Conservation (phyloP, 2,888 invertebrate genomes). For the Oeneis ivallda region DNA sequence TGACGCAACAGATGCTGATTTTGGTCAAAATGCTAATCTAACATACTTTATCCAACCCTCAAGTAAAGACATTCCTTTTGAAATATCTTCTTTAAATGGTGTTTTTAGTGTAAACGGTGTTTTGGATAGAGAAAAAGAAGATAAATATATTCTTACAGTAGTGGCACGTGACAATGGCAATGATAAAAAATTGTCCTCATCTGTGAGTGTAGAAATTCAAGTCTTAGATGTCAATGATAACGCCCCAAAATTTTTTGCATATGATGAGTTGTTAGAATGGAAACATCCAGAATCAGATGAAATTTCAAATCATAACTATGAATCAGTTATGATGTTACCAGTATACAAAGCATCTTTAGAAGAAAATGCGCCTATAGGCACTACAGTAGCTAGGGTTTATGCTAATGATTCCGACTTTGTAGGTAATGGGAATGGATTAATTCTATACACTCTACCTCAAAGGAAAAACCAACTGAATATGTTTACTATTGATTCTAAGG, state of each 20-base stretch:
- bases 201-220: constrained; percentile 90
- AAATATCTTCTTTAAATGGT: constrained; percentile 85
- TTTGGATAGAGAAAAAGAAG: constrained; percentile 88
- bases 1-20: constrained; percentile 90
- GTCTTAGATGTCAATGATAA: constrained; percentile 93
- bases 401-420: constrained; percentile 93
- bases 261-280: constrained; percentile 83
- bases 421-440: constrained; percentile 93
- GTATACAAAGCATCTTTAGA: constrained; percentile 88
- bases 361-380: constrained; percentile 89
- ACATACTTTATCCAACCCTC: constrained; percentile 84
- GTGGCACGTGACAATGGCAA: constrained; percentile 88
- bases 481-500: constrained; percentile 92
- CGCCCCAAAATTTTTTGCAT: constrained; percentile 89
- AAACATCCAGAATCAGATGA: constrained; percentile 74
- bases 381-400: constrained; percentile 86
- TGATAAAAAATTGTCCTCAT: constrained; percentile 83
- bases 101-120: constrained; percentile 87
- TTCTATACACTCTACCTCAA: constrained; percentile 88
- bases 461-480: constrained; percentile 83
- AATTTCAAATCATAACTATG: constrained; percentile 76
- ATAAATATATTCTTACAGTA: constrained; percentile 87
- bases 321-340: constrained; percentile 82
- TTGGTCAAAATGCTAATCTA: constrained; percentile 89
- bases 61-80: constrained; percentile 83